Percentiles rank a stretch among this genome's conserved stretches.
phyloP scores from a whole-genome alignment of 2,888 invertebrate species.

The Anoplius nigerrimus region DNA sequence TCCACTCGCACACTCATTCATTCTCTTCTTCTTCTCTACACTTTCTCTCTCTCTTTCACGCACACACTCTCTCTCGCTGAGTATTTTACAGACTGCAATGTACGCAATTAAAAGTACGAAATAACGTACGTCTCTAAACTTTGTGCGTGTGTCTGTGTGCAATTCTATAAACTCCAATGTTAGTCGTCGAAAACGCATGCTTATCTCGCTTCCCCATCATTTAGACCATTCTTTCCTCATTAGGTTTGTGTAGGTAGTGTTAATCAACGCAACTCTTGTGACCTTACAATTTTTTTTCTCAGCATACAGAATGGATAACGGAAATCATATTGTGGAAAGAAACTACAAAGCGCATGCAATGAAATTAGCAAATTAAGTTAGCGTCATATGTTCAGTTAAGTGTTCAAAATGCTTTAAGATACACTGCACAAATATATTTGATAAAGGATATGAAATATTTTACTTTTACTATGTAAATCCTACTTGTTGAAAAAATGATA shows the following conservation, averaged over 20 bases:
- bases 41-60: no score
- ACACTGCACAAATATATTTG: no score
- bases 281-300: slow-evolving; percentile 45
- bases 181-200: no score
- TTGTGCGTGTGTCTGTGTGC: no score
- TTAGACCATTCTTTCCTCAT: no score
- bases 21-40: no score
- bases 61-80: no score
- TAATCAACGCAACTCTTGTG: slow-evolving; percentile 31
- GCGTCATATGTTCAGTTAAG: not conserved
- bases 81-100: not conserved
- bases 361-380: slow-evolving; percentile 34
- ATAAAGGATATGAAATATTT: not conserved
- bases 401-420: no score
- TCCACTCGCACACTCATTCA: not conserved
- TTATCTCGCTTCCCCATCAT: no score
- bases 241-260: slow-evolving; percentile 32
- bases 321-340: slow-evolving; percentile 54
- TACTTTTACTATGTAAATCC: slow-evolving; percentile 14
- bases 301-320: slow-evolving; percentile 84
- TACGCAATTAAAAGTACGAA: not conserved
- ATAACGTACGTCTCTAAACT: not conserved
- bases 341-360: slow-evolving; percentile 54
- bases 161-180: no score
- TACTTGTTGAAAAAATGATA: no score